phyloP scores from a whole-genome alignment of 2,113 vertebrate genomes.

The Peromyscus leucopus region DNA sequence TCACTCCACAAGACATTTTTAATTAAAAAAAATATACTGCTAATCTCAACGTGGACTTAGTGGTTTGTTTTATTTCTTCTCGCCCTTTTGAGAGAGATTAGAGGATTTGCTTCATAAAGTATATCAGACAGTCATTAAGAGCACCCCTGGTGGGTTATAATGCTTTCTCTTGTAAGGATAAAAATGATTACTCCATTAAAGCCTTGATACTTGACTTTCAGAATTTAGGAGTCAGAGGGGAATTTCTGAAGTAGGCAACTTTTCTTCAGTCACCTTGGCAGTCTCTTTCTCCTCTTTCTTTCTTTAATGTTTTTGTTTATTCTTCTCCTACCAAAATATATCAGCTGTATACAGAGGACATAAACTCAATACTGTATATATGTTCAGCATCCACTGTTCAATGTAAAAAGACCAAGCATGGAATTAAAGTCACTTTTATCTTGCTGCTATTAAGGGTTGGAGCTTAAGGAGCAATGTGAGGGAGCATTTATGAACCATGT shows the following conservation, averaged over 20 bases:
- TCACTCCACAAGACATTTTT: constrained; percentile 74
- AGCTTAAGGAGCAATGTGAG: not conserved
- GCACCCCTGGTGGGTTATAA: constrained; percentile 32
- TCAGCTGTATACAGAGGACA: not conserved
- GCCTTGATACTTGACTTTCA: constrained; percentile 44
- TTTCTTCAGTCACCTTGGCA: not conserved
- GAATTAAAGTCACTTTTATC: not conserved
- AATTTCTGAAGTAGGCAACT: not conserved
- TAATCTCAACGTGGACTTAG: constrained; percentile 62
- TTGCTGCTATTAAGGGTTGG: not conserved
- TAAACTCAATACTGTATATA: not conserved
- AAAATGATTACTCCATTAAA: constrained; percentile 55
- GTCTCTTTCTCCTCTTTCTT: not conserved
- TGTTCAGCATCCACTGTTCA: not conserved
- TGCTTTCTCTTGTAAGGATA: constrained; percentile 50
- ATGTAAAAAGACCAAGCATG: not conserved
- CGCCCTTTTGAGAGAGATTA: constrained; percentile 69
- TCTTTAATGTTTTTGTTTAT: constrained; percentile 21
- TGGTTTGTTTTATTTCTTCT: constrained; percentile 69
- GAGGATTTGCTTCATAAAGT: constrained; percentile 75
- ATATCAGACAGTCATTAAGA: constrained; percentile 71
- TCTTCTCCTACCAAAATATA: not conserved
- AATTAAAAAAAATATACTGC: constrained; percentile 69
- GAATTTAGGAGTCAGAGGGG: not conserved
- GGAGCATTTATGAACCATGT: not conserved